A percentile compares a stretch with the other conserved stretches of the same genome.
Evolutionary conservation across 2,797 vertebrate genomes (phyloP).

Genomic region (Coccyzus lansbergi): DNA sequence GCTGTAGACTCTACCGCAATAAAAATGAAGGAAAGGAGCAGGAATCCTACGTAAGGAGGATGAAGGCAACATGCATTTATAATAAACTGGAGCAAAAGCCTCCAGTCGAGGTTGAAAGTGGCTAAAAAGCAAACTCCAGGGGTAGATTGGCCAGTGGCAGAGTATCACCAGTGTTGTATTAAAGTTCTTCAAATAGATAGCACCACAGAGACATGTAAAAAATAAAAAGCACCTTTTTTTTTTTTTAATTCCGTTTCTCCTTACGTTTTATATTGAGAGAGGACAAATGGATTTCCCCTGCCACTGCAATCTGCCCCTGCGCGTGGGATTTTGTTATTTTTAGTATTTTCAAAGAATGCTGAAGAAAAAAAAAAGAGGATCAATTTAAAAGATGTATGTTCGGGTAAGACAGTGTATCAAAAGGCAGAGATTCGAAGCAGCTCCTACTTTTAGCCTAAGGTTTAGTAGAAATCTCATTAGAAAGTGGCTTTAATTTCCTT

Average conservation of each 20-base stretch:
- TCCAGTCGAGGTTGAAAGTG: constrained; percentile 8
- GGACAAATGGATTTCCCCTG: constrained; percentile 72
- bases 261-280: neutral
- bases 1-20: constrained; percentile 19
- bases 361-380: neutral
- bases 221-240: constrained; percentile 86
- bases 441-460: neutral
- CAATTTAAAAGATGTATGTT: constrained; percentile 64
- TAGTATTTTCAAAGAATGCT: neutral
- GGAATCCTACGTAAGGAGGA: neutral
- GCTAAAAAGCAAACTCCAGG: constrained; percentile 26
- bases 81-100: constrained; percentile 41
- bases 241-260: no score
- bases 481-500: neutral
- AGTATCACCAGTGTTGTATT: constrained; percentile 67
- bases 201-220: constrained; percentile 89
- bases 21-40: constrained; percentile 3
- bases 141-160: constrained; percentile 67
- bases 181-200: constrained; percentile 79
- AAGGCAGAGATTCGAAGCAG: constrained; percentile 29
- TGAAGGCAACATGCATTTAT: constrained; percentile 65
- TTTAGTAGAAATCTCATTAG: neutral
- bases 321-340: constrained; percentile 10
- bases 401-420: constrained; percentile 4
- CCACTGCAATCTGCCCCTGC: constrained; percentile 75